Conservation (phyloP, 2,113 vertebrate genomes). For the Leptosomus discolor region DNA sequence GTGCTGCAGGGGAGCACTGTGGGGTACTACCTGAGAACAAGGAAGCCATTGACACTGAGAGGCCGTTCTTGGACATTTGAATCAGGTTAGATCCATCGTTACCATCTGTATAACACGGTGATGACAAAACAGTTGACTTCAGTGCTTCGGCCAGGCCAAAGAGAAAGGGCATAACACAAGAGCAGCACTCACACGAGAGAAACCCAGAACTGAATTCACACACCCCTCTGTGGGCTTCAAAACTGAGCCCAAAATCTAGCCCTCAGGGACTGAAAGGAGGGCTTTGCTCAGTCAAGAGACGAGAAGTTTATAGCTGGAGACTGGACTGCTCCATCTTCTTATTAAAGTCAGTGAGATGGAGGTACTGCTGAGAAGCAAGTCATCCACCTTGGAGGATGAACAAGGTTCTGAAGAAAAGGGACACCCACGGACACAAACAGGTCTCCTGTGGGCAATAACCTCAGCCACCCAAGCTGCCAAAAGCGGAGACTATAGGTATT, state of each 20-base stretch:
- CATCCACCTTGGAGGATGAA: not conserved
- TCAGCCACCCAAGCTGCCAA: not conserved
- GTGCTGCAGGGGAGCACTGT: conserved; percentile 2
- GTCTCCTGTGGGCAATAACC: not conserved
- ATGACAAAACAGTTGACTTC: conserved; percentile 71
- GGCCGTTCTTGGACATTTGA: conserved; percentile 88
- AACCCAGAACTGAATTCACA: not conserved
- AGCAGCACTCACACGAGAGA: not conserved
- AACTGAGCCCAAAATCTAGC: not conserved
- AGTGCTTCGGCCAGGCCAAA: conserved; percentile 41
- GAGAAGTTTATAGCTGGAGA: not conserved
- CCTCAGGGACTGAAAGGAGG: not conserved
- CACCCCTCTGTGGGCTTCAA: not conserved
- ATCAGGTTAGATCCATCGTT: conserved; percentile 90
- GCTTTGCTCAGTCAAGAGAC: not conserved
- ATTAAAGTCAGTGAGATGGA: not conserved
- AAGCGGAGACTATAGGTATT: not conserved
- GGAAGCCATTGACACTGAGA: conserved; percentile 90
- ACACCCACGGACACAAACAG: not conserved
- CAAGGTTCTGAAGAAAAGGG: not conserved
- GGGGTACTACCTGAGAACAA: conserved; percentile 89
- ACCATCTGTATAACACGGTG: conserved; percentile 87
- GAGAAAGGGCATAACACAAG: conserved; percentile 34
- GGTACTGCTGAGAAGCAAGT: not conserved
- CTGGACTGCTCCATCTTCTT: not conserved